Percentiles rank a stretch among this genome's conserved stretches.
These are phyloP conservation scores for Heliconius nattereri DNA, from an alignment of 1,140 invertebrate species.

Conservation along the genomic window DNA sequence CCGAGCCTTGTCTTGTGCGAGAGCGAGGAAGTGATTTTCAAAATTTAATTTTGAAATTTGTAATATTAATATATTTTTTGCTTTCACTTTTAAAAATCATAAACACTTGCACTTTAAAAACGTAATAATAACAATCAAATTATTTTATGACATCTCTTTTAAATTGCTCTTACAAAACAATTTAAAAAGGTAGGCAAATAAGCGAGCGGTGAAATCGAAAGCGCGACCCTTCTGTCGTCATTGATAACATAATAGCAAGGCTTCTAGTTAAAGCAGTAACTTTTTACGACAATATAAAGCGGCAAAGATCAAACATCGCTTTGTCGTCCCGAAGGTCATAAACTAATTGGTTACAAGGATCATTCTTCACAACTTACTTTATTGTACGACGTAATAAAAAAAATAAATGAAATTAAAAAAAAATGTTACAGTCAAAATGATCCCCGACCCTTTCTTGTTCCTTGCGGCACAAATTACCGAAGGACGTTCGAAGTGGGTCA, in stretches of 20 bases:
- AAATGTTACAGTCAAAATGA: conserved; percentile 64
- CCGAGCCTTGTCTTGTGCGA: too few relatives aligned
- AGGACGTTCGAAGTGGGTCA: conserved; percentile 79
- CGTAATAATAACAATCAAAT: neutral
- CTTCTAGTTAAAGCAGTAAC: conserved; percentile 16
- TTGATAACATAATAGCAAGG: conserved; percentile 8
- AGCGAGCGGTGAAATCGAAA: neutral
- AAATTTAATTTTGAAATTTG: too few relatives aligned
- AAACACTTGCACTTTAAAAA: neutral
- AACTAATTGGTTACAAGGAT: conserved; percentile 21
- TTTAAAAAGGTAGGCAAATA: neutral
- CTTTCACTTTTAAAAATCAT: neutral
- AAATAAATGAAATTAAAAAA: neutral
- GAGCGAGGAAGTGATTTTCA: too few relatives aligned
- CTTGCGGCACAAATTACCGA: conserved; percentile 78
- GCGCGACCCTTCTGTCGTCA: conserved; percentile 1
- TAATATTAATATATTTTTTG: neutral
- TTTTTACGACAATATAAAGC: neutral
- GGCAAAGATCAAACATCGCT: conserved; percentile 30
- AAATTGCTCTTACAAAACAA: neutral
- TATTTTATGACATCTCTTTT: neutral
- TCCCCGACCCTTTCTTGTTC: conserved; percentile 79
- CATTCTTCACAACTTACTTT: neutral
- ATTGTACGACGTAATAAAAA: neutral
- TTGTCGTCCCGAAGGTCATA: conserved; percentile 36